These are phyloP conservation scores for Lochmaea capreae DNA, from an alignment of 2,888 invertebrate species.

Conservation along the genomic window DNA sequence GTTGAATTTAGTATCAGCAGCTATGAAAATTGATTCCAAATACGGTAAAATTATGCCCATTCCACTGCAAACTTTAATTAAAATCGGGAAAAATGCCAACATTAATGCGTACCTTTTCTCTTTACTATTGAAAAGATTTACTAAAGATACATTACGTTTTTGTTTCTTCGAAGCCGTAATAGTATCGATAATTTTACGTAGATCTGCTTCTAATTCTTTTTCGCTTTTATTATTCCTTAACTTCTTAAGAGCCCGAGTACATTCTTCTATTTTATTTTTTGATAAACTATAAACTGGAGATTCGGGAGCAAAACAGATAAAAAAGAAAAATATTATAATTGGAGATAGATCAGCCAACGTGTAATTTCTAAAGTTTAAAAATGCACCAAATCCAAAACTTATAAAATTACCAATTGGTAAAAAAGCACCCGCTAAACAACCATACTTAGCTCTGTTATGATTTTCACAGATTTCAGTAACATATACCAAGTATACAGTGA, in stretches of 20 bases:
- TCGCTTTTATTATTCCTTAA: conserved; percentile 4
- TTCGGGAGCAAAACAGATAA: neutral
- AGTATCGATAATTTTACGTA: neutral
- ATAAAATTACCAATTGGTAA: neutral
- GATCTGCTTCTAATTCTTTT: neutral
- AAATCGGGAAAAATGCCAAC: neutral
- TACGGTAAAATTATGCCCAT: neutral
- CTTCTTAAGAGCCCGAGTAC: neutral
- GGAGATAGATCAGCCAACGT: neutral
- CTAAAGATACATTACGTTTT: neutral
- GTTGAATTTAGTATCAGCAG: neutral
- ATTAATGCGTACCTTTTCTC: neutral
- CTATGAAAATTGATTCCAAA: conserved; percentile 3
- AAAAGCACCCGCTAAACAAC: neutral
- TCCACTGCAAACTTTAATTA: neutral
- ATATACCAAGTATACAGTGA: neutral
- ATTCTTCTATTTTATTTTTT: neutral
- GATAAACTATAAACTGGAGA: conserved; percentile 5
- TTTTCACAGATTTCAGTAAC: neutral
- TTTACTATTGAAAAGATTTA: neutral
- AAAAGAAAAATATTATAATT: too few relatives aligned
- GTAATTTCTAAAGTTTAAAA: neutral
- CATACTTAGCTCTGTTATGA: conserved; percentile 5
- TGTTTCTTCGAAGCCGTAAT: conserved; percentile 51
- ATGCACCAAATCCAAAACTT: neutral